Base-by-base conservation (phyloP, 1,140 invertebrate genomes). In the Macrobrachium rosenbergii region DNA sequence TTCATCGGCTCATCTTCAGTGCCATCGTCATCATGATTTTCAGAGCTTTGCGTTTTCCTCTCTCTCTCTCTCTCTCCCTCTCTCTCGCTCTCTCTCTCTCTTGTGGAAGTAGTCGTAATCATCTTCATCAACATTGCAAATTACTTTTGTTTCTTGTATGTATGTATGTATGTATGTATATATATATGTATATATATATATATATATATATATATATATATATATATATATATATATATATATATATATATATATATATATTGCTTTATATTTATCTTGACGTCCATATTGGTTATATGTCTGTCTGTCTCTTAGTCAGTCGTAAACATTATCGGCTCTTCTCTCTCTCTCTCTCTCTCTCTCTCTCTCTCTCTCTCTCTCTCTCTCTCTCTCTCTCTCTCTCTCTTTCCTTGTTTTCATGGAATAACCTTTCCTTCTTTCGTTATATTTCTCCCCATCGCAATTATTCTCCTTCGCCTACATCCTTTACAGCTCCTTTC, bases 21-120 rank as follows among this genome's bases (percentile, higher is more conserved):
- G 23, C 63, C 79, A 14, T 63, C 62, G 19, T 67, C 79, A n/a
- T 52, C 52, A 69, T 17, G 21, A 73, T 14, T 73, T 73, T 73
- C 14, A 52, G 43, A 58, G 58, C 6, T 78, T 23, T 60, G 19
- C n/a, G 45, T 45, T 58, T 60, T n/a, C 52, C 76, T 21, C 14
- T 5, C 76, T 12, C 52, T 59, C 76, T 59, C 52, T 59, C 76
- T 59, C 76, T 23, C 21, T 73, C 69, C 2, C 69, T 37, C 28
- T 37, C 28, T 37, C 28, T 37, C 28, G 2, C 28, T 37, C 28
- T 37, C 28, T 37, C 28, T 37, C 28, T 37, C 28, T 37, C 28
- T 37, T n/a, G n/a, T n/a, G n/a, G n/a, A n/a, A n/a, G n/a, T n/a
- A n/a, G n/a, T n/a, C n/a, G n/a, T n/a, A n/a, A n/a, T n/a, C n/a